Base-by-base conservation (phyloP, 1,140 invertebrate species). In the Cyclina sinensis region DNA sequence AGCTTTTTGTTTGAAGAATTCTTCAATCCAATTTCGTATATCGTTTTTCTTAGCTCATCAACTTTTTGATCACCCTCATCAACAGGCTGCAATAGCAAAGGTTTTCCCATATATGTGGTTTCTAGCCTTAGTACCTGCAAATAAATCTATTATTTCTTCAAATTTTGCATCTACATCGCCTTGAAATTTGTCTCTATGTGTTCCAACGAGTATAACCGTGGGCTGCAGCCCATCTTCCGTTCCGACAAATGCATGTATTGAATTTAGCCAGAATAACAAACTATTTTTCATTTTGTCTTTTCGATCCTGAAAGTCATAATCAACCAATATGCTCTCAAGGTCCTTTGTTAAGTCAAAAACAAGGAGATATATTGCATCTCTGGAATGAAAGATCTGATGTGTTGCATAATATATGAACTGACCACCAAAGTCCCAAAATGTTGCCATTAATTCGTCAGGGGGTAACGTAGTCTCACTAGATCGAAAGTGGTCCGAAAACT, bases 261-360 rank as follows among this genome's bases (percentile, higher is more conserved):
- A 62, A 62, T 62, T 62, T 24, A 62, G n/a, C 57, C 57, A 62
- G 27, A 62, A 62, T 24, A 62, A 27, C 21, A 62, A 27, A 27
- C 57, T 62, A 24, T 62, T 62, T 62, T 62, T 62, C 57, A 62
- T 62, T 27, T 62, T 24, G 24, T 62, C 57, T n/a, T 62, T 21
- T 27, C 57, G 24, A 1, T 27, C 24, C 3, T 21, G 57, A 14
- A 62, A 62, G 57, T 62, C 57, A 1, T 9, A 1, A 62, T 62
- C 57, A 27, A 27, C 57, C 0, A 62, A 27, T 2, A 62, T 24
- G 14, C 27, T 62, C 7, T 62, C 57, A n/a, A 62, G 57, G n/a
- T 62, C 57, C 27, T 27, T 27, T 27, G 18, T 62, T 14, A 62
- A n/a, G 14, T 62, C 24, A 27, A 62, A 62, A 4, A 62, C 57